phyloP scores from a whole-genome alignment of 2,797 vertebrate genomes.

The Falco peregrinus region DNA sequence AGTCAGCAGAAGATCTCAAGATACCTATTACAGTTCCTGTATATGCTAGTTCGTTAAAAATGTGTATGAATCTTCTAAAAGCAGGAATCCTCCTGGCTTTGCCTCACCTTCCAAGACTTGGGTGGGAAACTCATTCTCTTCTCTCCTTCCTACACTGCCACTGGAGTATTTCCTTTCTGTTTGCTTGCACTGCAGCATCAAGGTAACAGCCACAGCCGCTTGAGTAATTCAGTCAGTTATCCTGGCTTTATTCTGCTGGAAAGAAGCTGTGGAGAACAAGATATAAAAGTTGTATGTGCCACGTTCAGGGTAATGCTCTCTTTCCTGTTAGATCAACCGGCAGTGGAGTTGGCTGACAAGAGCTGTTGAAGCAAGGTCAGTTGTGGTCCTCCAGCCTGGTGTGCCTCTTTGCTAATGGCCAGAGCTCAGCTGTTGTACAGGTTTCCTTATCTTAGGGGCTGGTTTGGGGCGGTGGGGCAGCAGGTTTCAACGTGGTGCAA shows the following conservation, averaged over 20 bases:
- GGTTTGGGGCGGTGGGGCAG: no score
- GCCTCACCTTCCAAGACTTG: neutral
- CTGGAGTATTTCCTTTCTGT: neutral
- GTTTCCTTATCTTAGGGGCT: neutral
- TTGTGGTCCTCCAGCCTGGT: neutral
- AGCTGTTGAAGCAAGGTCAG: neutral
- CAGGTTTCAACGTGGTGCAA: neutral
- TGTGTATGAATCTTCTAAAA: neutral
- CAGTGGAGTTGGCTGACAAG: neutral
- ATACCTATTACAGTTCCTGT: neutral
- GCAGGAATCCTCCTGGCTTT: neutral
- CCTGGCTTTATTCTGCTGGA: neutral
- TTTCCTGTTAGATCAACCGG: neutral
- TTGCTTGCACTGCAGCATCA: neutral
- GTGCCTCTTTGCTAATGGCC: rapidly evolving
- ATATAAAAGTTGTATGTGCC: neutral
- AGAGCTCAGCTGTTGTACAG: neutral
- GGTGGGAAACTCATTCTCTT: neutral
- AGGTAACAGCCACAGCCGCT: neutral
- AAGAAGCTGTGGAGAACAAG: neutral
- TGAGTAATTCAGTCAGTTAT: neutral
- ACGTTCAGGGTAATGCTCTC: neutral
- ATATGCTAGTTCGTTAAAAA: neutral
- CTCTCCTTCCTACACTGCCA: neutral
- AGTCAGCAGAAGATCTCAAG: neutral